Conservation (phyloP, 2,113 vertebrate species). For the Panthera uncia region DNA sequence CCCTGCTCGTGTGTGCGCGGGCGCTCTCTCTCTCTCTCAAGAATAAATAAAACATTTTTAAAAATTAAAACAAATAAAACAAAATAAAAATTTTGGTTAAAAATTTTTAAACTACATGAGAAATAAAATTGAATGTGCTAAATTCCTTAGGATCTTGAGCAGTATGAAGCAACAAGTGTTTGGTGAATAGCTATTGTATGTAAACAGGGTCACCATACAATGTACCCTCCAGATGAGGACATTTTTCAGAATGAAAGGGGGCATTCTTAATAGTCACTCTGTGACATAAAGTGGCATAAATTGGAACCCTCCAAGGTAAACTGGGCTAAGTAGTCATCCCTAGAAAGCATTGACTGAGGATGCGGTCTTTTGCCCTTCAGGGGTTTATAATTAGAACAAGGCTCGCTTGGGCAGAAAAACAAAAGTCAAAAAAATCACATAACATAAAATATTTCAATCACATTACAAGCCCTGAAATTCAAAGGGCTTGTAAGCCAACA, state of each 20-base stretch:
- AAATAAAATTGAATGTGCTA: not conserved
- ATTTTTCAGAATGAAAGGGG: not conserved
- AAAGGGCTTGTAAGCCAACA: not conserved
- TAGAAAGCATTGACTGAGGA: not conserved
- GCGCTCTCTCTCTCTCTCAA: too few relatives aligned
- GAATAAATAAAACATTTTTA: too few relatives aligned
- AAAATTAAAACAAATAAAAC: too few relatives aligned
- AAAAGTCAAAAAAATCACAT: not conserved
- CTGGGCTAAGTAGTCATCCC: not conserved
- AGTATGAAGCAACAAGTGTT: not conserved
- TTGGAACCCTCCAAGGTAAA: not conserved
- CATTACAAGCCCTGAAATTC: not conserved
- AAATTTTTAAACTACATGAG: not conserved
- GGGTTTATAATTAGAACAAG: not conserved
- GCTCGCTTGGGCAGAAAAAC: not conserved
- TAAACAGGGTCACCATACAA: not conserved
- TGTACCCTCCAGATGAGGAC: not conserved
- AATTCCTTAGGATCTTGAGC: not conserved
- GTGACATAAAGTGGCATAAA: not conserved
- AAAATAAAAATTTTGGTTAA: not conserved
- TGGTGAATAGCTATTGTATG: not conserved
- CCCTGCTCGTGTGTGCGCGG: too few relatives aligned
- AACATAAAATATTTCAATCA: not conserved
- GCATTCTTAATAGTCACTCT: not conserved
- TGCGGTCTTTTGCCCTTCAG: not conserved